A percentile compares a stretch with the other conserved stretches of the same genome.
Evolutionary conservation across 2,888 invertebrate genomes (phyloP).

Genomic region (Orthosia gracilis): DNA sequence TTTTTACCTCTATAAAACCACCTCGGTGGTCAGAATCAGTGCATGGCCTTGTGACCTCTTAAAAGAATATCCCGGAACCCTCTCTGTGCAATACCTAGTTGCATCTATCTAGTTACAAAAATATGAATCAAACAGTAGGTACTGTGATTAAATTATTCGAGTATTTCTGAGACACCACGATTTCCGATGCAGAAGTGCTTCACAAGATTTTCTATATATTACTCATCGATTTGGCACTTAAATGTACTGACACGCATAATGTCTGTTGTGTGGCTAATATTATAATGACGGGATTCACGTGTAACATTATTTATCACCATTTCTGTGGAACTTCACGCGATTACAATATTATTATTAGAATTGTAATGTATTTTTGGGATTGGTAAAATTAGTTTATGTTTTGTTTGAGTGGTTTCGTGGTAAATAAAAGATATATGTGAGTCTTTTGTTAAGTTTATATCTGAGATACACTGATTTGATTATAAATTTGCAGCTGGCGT

Average conservation of each 20-base stretch:
- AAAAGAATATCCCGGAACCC: too few species aligned
- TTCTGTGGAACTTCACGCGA: constrained; percentile 37
- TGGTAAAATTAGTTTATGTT: constrained; percentile 10
- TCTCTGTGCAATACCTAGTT: too few species aligned
- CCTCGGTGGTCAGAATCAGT: too few species aligned
- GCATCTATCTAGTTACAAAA: too few species aligned
- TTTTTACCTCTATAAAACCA: too few species aligned
- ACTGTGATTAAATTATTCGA: not conserved
- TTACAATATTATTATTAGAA: constrained; percentile 43
- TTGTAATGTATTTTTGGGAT: constrained; percentile 26
- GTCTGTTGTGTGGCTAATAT: constrained; percentile 33
- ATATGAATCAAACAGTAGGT: not conserved
- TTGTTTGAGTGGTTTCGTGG: not conserved
- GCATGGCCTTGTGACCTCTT: too few species aligned
- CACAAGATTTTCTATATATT: constrained; percentile 22
- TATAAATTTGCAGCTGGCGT: too few species aligned
- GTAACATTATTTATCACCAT: constrained; percentile 50
- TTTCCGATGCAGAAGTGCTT: constrained; percentile 3
- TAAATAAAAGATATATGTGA: not conserved
- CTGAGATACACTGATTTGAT: too few species aligned
- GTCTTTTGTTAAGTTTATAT: too few species aligned
- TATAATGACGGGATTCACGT: constrained; percentile 46
- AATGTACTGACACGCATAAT: constrained; percentile 22
- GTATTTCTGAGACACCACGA: not conserved
- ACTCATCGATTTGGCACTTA: constrained; percentile 56